phyloP scores from a whole-genome alignment of 2,113 vertebrate genomes.

The Centrocercus urophasianus region DNA sequence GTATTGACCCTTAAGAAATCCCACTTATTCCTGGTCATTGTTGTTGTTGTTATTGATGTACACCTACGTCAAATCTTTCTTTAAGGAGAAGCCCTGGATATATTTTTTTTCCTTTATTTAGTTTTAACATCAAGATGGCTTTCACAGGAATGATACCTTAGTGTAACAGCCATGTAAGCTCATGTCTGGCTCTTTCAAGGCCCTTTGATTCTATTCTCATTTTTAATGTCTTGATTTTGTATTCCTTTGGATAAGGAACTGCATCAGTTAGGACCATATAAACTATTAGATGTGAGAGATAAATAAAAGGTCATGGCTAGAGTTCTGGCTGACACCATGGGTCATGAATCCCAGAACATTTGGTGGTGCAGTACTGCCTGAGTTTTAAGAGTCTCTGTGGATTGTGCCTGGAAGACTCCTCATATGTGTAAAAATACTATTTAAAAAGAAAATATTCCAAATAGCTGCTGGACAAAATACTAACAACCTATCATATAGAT shows the following conservation, averaged over 20 bases:
- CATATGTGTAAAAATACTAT: background rate
- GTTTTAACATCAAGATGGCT: background rate
- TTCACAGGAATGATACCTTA: background rate
- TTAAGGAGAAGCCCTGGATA: background rate
- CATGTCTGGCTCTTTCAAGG: background rate
- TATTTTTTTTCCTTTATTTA: background rate
- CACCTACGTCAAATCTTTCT: background rate
- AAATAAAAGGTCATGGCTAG: background rate
- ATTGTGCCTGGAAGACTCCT: background rate
- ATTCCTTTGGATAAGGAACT: no score
- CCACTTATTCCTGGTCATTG: background rate
- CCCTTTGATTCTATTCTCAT: background rate
- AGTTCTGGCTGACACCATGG: background rate
- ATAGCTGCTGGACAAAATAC: background rate
- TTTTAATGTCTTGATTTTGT: background rate
- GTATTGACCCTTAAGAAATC: no score
- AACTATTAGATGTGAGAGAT: background rate
- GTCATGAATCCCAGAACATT: background rate
- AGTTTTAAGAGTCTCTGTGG: background rate
- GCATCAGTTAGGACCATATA: background rate
- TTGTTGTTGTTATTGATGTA: background rate
- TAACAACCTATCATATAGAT: background rate
- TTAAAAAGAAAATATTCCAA: background rate
- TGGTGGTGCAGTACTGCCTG: background rate
- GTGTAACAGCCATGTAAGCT: rapidly evolving